Percentiles rank a stretch among this genome's conserved stretches.
phyloP scores from a whole-genome alignment of 2,113 vertebrate genomes.

The Caloenas nicobarica region DNA sequence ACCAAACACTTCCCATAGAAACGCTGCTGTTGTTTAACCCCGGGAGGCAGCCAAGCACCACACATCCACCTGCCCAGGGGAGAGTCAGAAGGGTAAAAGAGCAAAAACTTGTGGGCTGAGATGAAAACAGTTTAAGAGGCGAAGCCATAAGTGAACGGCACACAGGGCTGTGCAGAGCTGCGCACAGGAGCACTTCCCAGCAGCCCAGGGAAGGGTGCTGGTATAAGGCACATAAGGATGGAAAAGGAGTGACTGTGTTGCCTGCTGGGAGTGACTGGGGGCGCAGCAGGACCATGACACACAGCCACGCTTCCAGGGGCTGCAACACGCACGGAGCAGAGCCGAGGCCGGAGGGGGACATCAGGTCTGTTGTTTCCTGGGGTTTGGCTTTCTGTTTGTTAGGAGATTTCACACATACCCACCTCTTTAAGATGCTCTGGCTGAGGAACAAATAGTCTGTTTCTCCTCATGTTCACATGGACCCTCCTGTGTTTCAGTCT shows the following conservation, averaged over 20 bases:
- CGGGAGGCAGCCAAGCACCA: neutral
- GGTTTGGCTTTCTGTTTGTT: neutral
- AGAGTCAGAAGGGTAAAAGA: neutral
- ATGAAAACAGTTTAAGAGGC: neutral
- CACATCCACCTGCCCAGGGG: fast-evolving
- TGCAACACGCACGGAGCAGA: neutral
- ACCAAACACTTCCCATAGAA: neutral
- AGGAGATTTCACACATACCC: neutral
- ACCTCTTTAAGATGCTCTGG: neutral
- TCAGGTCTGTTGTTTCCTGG: neutral
- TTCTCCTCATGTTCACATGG: no score
- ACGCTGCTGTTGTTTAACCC: neutral
- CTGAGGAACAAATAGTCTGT: neutral
- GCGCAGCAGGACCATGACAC: neutral
- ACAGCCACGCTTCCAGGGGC: neutral
- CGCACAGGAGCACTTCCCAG: neutral
- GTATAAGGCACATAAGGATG: neutral
- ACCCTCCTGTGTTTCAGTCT: no score
- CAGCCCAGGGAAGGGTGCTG: neutral
- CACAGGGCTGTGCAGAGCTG: neutral
- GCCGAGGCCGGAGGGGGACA: neutral
- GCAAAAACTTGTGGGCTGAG: fast-evolving
- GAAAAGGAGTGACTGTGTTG: neutral
- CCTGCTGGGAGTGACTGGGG: neutral
- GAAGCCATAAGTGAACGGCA: neutral